A percentile compares a stretch with the other conserved stretches of the same genome.
Evolutionary conservation across 2,113 vertebrate species (phyloP).

Genomic region (Tychaedon coryphoeus): DNA sequence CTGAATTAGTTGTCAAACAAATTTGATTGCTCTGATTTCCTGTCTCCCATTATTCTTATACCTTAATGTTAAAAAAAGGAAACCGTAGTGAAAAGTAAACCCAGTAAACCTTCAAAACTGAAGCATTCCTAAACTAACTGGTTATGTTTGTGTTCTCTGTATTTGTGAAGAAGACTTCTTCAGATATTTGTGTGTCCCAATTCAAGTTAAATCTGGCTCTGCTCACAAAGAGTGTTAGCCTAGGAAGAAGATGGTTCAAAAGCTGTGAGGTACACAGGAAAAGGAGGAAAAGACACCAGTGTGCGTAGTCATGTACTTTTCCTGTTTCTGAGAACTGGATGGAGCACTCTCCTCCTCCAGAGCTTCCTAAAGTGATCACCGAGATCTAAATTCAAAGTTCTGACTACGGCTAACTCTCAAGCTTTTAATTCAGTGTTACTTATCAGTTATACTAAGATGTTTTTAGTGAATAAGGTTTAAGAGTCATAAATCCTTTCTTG

Average conservation of each 20-base stretch:
- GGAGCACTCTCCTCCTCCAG: not conserved
- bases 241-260: not conserved
- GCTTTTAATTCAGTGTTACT: not conserved
- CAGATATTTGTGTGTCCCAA: not conserved
- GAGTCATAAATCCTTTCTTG: not conserved
- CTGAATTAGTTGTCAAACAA: not conserved
- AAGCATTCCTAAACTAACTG: not conserved
- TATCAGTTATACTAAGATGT: not conserved
- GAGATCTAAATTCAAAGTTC: not conserved
- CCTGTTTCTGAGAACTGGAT: not conserved
- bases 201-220: not conserved
- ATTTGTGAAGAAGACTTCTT: not conserved
- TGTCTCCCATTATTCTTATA: not conserved
- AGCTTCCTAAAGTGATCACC: not conserved
- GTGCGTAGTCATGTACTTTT: not conserved
- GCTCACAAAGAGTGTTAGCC: not conserved
- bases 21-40: not conserved
- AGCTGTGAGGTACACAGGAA: not conserved
- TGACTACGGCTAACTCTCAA: not conserved
- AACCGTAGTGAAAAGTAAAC: not conserved
- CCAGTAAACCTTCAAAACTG: not conserved
- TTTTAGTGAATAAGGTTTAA: not conserved
- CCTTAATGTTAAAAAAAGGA: not conserved
- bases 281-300: not conserved
- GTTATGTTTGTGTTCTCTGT: not conserved